A percentile compares a stretch with the other conserved stretches of the same genome.
These are phyloP conservation scores for Morone saxatilis DNA, from an alignment of 2,113 vertebrate species.

Conservation along the genomic window DNA sequence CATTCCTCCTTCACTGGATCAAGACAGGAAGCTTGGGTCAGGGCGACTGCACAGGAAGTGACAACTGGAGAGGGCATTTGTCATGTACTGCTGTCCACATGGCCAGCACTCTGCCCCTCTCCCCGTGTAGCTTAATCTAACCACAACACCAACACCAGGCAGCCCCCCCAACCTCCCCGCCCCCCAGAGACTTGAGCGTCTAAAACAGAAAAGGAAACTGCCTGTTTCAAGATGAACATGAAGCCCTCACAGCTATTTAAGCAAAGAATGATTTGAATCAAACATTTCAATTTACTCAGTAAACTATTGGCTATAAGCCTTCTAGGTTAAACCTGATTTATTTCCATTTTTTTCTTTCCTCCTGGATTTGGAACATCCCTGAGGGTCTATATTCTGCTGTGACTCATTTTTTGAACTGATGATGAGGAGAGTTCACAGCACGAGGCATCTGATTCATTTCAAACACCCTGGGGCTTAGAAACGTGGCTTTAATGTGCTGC, in stretches of 20 bases:
- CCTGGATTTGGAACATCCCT: constrained; percentile 23
- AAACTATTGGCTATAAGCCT: neutral
- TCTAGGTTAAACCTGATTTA: constrained; percentile 31
- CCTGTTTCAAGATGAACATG: neutral
- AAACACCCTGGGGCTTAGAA: constrained; percentile 23
- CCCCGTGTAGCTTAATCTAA: constrained; percentile 46
- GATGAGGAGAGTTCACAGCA: constrained; percentile 32
- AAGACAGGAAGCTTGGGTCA: constrained; percentile 59
- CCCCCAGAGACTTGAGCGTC: constrained; percentile 34
- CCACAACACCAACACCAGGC: constrained; percentile 42
- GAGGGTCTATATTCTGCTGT: constrained; percentile 18
- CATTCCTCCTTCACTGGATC: constrained; percentile 7
- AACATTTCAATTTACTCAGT: constrained; percentile 2
- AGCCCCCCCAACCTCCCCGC: neutral
- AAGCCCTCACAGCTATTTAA: constrained; percentile 1
- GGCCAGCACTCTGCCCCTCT: constrained; percentile 24
- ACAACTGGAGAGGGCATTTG: constrained; percentile 58
- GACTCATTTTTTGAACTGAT: constrained; percentile 16
- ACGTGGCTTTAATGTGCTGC: constrained; percentile 20
- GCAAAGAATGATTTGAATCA: neutral
- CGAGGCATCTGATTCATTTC: constrained; percentile 21
- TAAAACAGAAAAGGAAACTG: constrained; percentile 10
- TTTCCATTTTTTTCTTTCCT: constrained; percentile 1
- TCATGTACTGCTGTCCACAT: constrained; percentile 66
- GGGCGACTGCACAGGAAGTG: constrained; percentile 70